Conservation (phyloP, 2,888 invertebrate species). For the Caenorhabditis virilis region DNA sequence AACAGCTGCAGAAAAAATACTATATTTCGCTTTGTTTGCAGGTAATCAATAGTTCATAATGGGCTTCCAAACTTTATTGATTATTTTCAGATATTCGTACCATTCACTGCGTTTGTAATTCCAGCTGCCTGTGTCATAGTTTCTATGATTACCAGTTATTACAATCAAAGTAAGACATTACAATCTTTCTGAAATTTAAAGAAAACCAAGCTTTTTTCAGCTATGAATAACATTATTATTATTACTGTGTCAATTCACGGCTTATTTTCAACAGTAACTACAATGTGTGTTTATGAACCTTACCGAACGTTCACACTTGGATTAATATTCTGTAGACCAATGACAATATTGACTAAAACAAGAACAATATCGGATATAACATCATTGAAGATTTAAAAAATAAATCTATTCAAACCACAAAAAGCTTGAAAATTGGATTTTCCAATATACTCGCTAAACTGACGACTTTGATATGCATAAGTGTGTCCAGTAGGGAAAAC, state of each 20-base stretch:
- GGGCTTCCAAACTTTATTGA: no score
- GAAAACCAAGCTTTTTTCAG: not conserved
- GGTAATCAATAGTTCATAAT: no score
- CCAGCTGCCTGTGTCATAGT: slow-evolving; percentile 12
- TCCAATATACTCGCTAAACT: no score
- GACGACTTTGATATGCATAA: no score
- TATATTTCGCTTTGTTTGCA: slow-evolving; percentile 10
- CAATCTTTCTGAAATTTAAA: not conserved
- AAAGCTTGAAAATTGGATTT: no score
- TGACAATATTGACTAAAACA: no score
- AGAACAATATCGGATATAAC: no score
- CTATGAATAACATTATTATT: not conserved
- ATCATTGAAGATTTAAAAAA: no score
- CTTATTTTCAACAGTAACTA: not conserved
- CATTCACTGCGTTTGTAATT: slow-evolving; percentile 6
- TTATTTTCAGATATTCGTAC: slow-evolving; percentile 14
- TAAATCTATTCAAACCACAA: no score
- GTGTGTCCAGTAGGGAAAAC: no score
- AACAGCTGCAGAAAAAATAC: slow-evolving; percentile 9
- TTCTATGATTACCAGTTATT: slow-evolving; percentile 13
- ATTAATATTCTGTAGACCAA: no score
- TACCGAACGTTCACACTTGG: no score
- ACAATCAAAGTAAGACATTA: slow-evolving; percentile 16
- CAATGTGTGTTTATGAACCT: not conserved
- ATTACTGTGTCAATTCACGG: not conserved